Percentiles rank a stretch among this genome's conserved stretches.
Conservation (phyloP, 2,797 vertebrate species). For the Buphagus erythrorhynchus region DNA sequence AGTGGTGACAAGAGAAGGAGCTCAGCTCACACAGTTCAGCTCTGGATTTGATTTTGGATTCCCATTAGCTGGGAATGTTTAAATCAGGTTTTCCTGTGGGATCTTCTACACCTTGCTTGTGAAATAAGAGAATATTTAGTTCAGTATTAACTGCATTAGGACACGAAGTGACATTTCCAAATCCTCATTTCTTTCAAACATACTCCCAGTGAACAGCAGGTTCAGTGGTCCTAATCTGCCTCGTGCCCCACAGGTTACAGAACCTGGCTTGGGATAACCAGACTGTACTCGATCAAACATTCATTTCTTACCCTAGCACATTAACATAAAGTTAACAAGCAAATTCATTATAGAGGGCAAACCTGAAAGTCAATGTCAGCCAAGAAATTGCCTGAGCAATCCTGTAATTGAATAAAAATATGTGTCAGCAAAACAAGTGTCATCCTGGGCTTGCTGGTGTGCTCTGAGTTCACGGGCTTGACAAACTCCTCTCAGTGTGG, state of each 20-base stretch:
- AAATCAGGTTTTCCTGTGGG: background rate
- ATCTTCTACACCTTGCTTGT: background rate
- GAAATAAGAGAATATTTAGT: background rate
- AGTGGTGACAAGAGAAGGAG: background rate
- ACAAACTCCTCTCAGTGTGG: background rate
- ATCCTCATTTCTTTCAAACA: background rate
- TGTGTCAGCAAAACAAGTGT: background rate
- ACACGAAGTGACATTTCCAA: background rate
- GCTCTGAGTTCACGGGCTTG: background rate
- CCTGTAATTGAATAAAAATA: background rate
- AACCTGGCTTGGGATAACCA: background rate
- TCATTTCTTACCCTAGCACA: background rate
- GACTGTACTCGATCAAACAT: background rate
- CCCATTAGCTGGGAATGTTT: fast-evolving
- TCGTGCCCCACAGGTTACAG: background rate
- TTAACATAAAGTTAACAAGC: conserved; percentile 15
- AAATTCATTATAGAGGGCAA: conserved; percentile 34
- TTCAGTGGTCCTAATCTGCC: background rate
- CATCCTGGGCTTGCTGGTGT: background rate
- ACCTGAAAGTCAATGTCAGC: background rate
- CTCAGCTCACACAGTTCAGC: background rate
- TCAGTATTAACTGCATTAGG: background rate
- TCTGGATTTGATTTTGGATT: background rate
- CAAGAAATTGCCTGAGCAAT: background rate
- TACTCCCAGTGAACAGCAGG: background rate